Percentiles rank a stretch among this genome's conserved stretches.
Evolutionary conservation across 2,113 vertebrate genomes (phyloP).

Genomic region (Epinephelus moara): DNA sequence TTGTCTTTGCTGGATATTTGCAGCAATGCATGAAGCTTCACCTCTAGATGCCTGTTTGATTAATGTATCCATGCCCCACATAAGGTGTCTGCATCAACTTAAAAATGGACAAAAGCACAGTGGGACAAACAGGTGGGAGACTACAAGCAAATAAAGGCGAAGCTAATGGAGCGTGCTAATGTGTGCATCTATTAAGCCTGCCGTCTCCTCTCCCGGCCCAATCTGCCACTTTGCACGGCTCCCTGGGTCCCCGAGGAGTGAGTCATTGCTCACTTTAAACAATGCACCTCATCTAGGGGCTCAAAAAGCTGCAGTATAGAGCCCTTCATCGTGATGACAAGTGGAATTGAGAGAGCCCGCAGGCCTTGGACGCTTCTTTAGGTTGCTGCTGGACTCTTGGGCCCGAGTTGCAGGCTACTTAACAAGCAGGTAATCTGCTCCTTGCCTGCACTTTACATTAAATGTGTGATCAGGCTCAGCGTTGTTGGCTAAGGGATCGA

Average conservation of each 20-base stretch:
- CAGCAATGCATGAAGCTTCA: neutral
- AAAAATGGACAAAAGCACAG: slow-evolving; percentile 62
- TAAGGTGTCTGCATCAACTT: slow-evolving; percentile 20
- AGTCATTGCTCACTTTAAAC: slow-evolving; percentile 80
- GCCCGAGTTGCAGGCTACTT: slow-evolving; percentile 37
- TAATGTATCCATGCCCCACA: slow-evolving; percentile 25
- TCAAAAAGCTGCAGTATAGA: slow-evolving; percentile 35
- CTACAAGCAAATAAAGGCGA: slow-evolving; percentile 75
- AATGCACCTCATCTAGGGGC: slow-evolving; percentile 67
- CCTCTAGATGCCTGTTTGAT: slow-evolving; percentile 38
- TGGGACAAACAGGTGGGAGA: slow-evolving; percentile 66
- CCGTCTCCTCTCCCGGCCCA: slow-evolving; percentile 38
- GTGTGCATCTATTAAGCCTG: slow-evolving; percentile 74
- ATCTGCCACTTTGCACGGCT: slow-evolving; percentile 56
- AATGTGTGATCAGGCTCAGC: slow-evolving; percentile 47
- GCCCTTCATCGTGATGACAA: slow-evolving; percentile 74
- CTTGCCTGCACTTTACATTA: slow-evolving; percentile 49
- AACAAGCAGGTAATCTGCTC: slow-evolving; percentile 61
- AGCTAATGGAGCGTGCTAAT: slow-evolving; percentile 76
- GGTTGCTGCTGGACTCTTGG: slow-evolving; percentile 16
- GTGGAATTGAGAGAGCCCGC: slow-evolving; percentile 41
- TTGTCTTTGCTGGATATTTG: neutral
- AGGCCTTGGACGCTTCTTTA: slow-evolving; percentile 34
- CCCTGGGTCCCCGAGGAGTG: slow-evolving; percentile 56
- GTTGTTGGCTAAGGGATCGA: slow-evolving; percentile 48